These are phyloP conservation scores for Hypothenemus hampei DNA, from an alignment of 1,140 invertebrate species.

Conservation along the genomic window DNA sequence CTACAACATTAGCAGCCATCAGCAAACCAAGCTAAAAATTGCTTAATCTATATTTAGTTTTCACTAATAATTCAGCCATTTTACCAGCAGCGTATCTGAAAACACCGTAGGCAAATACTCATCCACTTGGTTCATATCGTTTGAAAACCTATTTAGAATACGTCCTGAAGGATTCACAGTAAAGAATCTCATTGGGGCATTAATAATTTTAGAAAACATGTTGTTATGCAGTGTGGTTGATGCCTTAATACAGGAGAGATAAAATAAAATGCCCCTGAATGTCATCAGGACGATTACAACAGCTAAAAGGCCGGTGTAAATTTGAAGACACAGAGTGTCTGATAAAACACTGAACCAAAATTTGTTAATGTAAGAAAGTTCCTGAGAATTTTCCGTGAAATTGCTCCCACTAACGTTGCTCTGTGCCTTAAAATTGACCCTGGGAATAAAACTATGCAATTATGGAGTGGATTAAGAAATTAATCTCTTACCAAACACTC, in stretches of 20 bases:
- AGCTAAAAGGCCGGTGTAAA: conserved; percentile 84
- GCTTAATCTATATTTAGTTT: too few species aligned
- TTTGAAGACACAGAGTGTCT: conserved; percentile 53
- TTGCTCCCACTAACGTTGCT: background rate
- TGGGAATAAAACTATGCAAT: background rate
- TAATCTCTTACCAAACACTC: conserved; percentile 56
- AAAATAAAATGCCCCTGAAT: conserved; percentile 63
- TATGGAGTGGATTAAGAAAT: background rate
- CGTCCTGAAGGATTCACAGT: conserved; percentile 76
- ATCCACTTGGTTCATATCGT: conserved; percentile 75
- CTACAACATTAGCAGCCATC: conserved; percentile 17
- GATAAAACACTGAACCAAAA: background rate
- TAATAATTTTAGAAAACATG: conserved; percentile 77
- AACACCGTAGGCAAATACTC: conserved; percentile 71
- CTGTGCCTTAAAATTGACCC: conserved; percentile 49
- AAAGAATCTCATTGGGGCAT: conserved; percentile 83
- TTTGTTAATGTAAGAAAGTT: background rate
- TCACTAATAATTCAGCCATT: too few species aligned
- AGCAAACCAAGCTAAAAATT: conserved; percentile 23
- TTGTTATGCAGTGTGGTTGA: conserved; percentile 62
- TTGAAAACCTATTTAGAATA: conserved; percentile 71
- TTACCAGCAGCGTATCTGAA: conserved; percentile 70
- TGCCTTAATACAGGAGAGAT: conserved; percentile 62
- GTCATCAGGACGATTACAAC: conserved; percentile 56
- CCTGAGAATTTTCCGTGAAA: background rate